Conservation (phyloP, 2,888 invertebrate species). For the Notocelia uddmanniana region DNA sequence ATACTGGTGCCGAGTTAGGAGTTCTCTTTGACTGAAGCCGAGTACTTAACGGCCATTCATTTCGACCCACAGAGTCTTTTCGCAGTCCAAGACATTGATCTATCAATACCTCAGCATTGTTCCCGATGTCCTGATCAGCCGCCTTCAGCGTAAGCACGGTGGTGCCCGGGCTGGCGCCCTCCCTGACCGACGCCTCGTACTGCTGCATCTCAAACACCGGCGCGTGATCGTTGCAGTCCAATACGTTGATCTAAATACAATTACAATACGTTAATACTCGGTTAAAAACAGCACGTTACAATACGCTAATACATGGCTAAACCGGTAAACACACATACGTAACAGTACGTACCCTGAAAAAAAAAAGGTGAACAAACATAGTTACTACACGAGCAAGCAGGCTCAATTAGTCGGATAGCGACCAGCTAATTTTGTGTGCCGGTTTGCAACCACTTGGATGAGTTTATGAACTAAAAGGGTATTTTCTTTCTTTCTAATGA, state of each 20-base stretch:
- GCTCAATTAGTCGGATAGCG: too few relatives aligned
- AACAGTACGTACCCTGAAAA: too few relatives aligned
- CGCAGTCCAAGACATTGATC: not conserved
- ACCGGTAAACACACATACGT: not conserved
- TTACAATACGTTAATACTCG: conserved; percentile 6
- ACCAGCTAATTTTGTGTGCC: too few relatives aligned
- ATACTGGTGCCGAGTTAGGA: not conserved
- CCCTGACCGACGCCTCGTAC: conserved; percentile 95
- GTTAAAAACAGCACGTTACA: not conserved
- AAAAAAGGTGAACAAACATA: too few relatives aligned
- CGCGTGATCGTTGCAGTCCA: conserved; percentile 97
- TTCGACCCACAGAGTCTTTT: not conserved
- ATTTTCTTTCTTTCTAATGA: too few relatives aligned
- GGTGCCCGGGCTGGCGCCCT: conserved; percentile 95
- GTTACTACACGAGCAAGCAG: too few relatives aligned
- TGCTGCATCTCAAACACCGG: conserved; percentile 96
- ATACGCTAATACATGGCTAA: not conserved
- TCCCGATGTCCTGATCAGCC: conserved; percentile 95
- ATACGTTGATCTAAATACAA: conserved; percentile 90
- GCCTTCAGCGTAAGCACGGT: conserved; percentile 96
- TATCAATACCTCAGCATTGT: conserved; percentile 92
- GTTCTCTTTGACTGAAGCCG: not conserved
- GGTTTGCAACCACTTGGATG: too few relatives aligned
- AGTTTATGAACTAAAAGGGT: too few relatives aligned
- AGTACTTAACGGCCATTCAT: not conserved